Conservation (phyloP, 2,113 vertebrate species). For the Gorsachius goisagi region DNA sequence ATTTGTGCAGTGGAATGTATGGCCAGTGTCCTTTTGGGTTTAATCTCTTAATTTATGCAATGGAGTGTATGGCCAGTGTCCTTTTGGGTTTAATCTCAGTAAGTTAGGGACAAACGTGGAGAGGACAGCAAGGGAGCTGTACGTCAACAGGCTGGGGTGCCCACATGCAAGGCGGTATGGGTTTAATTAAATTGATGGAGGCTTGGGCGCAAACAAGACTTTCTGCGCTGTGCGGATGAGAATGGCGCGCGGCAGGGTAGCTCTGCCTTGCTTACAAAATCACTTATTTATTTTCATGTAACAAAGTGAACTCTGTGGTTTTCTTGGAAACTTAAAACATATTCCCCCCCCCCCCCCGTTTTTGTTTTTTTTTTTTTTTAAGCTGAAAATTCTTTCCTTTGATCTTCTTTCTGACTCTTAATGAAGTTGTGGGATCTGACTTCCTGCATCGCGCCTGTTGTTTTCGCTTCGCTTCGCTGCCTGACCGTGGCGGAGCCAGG, state of each 20-base stretch:
- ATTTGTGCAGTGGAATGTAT: fast-evolving
- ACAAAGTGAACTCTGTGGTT: background rate
- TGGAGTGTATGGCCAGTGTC: background rate
- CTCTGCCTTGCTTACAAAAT: background rate
- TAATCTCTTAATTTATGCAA: background rate
- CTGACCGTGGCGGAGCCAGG: background rate
- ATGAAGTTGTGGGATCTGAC: background rate
- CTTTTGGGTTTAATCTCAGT: background rate
- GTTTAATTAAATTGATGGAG: background rate
- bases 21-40: background rate
- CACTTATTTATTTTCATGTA: background rate
- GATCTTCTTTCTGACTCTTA: background rate
- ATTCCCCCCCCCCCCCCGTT: background rate
- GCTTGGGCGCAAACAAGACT: background rate
- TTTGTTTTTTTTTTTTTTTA: no score
- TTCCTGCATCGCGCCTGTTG: background rate
- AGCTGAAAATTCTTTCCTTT: background rate
- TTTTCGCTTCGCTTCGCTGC: background rate
- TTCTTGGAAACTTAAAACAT: background rate
- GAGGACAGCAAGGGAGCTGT: background rate
- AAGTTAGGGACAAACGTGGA: background rate
- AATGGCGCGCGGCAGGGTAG: fast-evolving
- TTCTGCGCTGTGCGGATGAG: background rate
- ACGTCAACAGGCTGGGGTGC: fast-evolving
- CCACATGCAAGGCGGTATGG: fast-evolving